Base-by-base conservation (phyloP, 2,888 invertebrate genomes). In the Nebria salina region DNA sequence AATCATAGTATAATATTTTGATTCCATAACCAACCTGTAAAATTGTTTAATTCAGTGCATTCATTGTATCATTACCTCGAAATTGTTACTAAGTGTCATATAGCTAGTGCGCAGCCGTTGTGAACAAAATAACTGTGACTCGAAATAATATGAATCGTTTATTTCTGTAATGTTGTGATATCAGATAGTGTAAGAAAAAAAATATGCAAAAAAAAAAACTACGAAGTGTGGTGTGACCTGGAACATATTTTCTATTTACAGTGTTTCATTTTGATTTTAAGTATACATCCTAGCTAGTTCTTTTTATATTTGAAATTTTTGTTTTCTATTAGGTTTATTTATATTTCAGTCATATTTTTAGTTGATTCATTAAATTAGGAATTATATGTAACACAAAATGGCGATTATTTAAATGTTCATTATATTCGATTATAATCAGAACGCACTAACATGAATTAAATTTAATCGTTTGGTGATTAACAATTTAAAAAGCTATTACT, bases 131-230 rank as follows among this genome's bases (percentile, higher is more conserved):
- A 73, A 79, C 79, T 74, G 75, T 74, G 79, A 79, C 79, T 79
- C 74, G 79, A 79, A 78, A 78, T 78, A 78, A 80, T 80, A 72
- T 64, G 75, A 80, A 80, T 75, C 75, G 83, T 84, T 86, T 86
- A 86, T 86, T 87, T 87, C 87, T 87, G 87, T 87, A 88, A 89
- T 89, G 89, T 89, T 89, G 89, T 89, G 89, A 89, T 89, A 89
- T 88, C 87, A 85, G 85, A 85, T 85, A 88, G 88, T 89, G 88
- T 89, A 87, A 87, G 87, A 81, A 76, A 73, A 20, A 81, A 81
- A 41, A 84, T 83, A 85, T 85, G 85, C 85, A 86, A 88, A 88
- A 88, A 88, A 88, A 87, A 87, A 87, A 88, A 88, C 88, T 88
- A 87, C 88, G 89, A 88, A 87, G 86, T 83, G 84, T 86, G 86